Percentiles rank a stretch among this genome's conserved stretches.
Conservation (phyloP, 2,113 vertebrate species). For the Tapirus terrestris region DNA sequence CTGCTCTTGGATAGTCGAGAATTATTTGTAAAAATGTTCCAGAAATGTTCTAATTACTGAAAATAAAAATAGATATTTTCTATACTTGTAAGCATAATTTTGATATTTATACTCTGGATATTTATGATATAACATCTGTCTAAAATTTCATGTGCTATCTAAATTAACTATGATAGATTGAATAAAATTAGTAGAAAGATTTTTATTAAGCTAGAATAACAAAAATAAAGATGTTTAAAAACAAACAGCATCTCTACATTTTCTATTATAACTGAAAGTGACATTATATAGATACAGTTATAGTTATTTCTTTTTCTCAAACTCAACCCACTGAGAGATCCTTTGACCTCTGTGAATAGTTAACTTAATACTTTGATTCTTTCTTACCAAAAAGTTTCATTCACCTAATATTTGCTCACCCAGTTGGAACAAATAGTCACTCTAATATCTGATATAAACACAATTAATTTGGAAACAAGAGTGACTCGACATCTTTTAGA, state of each 20-base stretch:
- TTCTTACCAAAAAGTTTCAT: background rate
- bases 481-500: slow-evolving; percentile 43
- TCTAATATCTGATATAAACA: slow-evolving; percentile 65
- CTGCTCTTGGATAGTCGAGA: slow-evolving; percentile 44
- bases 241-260: background rate
- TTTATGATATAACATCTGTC: slow-evolving; percentile 73
- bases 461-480: slow-evolving; percentile 60
- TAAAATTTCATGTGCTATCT: slow-evolving; percentile 62
- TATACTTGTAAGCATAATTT: slow-evolving; percentile 69
- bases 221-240: slow-evolving; percentile 61
- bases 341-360: slow-evolving; percentile 32
- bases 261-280: slow-evolving; percentile 3
- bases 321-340: background rate
- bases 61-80: slow-evolving; percentile 74
- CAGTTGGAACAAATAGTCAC: slow-evolving; percentile 31
- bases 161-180: slow-evolving; percentile 14
- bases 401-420: slow-evolving; percentile 35
- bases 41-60: slow-evolving; percentile 69
- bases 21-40: slow-evolving; percentile 56
- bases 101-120: slow-evolving; percentile 75
- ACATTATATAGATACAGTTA: background rate
- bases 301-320: slow-evolving; percentile 55
- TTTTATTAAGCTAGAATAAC: slow-evolving; percentile 62
- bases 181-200: slow-evolving; percentile 37
- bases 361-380: slow-evolving; percentile 10